A percentile compares a stretch with the other conserved stretches of the same genome.
These are phyloP conservation scores for Lasioglossum calceatum DNA, from an alignment of 2,888 invertebrate genomes.

Conservation along the genomic window DNA sequence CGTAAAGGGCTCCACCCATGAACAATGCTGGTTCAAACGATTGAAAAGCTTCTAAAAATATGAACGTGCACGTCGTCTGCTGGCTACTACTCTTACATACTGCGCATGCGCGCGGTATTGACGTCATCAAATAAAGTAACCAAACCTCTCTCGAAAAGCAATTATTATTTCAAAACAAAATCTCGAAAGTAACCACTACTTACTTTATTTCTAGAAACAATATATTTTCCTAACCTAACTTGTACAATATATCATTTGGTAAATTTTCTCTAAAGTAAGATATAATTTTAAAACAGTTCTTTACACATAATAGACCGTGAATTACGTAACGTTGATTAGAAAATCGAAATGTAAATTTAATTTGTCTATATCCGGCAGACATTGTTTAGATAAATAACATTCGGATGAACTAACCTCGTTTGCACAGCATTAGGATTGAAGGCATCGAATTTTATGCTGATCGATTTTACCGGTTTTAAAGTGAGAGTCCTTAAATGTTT, in stretches of 20 bases:
- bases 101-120: conserved; percentile 76
- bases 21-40: conserved; percentile 19
- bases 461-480: conserved; percentile 91
- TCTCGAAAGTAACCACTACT: neutral
- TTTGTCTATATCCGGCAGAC: neutral
- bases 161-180: conserved; percentile 45
- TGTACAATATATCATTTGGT: neutral
- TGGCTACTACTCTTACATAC: conserved; percentile 52
- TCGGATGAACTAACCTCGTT: conserved; percentile 85
- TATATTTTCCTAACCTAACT: neutral
- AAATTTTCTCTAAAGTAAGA: neutral
- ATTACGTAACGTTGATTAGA: neutral
- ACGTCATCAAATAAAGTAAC: conserved; percentile 65
- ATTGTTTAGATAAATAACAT: neutral
- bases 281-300: neutral
- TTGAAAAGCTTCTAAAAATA: conserved; percentile 74
- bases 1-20: conserved; percentile 13
- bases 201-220: neutral
- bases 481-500: conserved; percentile 90
- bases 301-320: neutral
- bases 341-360: neutral
- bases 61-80: conserved; percentile 65
- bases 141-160: conserved; percentile 24
- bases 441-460: conserved; percentile 93
- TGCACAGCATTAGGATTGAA: conserved; percentile 90